Percentiles rank a stretch among this genome's conserved stretches.
Conservation (phyloP, 2,797 vertebrate species). For the Leucoraja ocellata region DNA sequence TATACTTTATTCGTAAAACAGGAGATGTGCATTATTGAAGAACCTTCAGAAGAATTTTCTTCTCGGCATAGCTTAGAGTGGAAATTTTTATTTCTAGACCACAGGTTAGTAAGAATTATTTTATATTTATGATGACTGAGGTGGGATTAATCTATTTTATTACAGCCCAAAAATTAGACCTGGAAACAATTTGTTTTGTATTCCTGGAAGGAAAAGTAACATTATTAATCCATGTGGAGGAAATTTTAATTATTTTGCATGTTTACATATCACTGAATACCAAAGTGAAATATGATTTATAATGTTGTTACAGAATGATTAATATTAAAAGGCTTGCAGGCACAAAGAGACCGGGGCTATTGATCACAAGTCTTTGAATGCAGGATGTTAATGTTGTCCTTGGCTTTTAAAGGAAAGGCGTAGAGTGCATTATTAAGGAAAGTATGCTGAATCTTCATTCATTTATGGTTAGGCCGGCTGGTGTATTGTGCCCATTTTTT, state of each 20-base stretch:
- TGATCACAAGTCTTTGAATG: background rate
- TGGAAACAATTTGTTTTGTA: background rate
- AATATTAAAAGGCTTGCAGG: background rate
- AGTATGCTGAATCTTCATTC: background rate
- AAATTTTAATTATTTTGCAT: background rate
- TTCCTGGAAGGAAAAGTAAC: background rate
- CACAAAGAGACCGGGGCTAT: background rate
- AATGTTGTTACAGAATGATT: background rate
- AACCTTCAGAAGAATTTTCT: constrained; percentile 68
- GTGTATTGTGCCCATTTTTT: background rate
- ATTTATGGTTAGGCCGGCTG: background rate
- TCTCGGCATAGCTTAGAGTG: constrained; percentile 72
- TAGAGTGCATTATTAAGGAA: background rate
- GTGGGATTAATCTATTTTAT: background rate
- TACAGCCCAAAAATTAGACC: background rate
- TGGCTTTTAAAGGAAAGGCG: background rate
- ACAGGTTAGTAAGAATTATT: constrained; percentile 58
- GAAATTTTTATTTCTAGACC: constrained; percentile 74
- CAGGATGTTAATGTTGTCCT: background rate
- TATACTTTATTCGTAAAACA: constrained; percentile 47
- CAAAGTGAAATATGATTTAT: background rate
- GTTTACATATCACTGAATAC: constrained; percentile 28
- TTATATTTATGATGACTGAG: background rate
- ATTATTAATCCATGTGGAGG: background rate
- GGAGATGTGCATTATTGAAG: constrained; percentile 68